Evolutionary conservation across 1,140 invertebrate genomes (phyloP).

Genomic region (Chlorops oryzae): DNA sequence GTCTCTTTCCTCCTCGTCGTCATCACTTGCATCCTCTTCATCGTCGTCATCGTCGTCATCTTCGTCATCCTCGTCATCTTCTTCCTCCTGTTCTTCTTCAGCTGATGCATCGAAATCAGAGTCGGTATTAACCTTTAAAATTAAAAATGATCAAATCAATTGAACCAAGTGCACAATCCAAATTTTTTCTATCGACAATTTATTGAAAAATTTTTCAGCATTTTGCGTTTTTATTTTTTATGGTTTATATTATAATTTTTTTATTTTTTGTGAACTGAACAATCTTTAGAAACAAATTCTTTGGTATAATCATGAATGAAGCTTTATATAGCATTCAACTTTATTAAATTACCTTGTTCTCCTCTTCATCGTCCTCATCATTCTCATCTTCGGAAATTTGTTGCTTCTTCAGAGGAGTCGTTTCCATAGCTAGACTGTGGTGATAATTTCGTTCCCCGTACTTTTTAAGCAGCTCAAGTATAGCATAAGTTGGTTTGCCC

Average conservation of each 20-base stretch:
- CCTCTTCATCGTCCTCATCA: constrained; percentile 1
- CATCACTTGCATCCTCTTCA: constrained; percentile 1
- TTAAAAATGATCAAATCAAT: too few relatives aligned
- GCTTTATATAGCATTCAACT: too few relatives aligned
- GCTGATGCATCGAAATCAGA: not conserved
- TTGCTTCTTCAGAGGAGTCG: not conserved
- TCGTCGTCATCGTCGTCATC: constrained; percentile 10
- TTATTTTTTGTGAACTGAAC: not conserved
- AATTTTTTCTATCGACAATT: not conserved
- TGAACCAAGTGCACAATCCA: not conserved
- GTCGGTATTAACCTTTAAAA: not conserved
- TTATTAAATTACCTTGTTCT: constrained; percentile 7
- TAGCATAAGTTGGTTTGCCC: constrained; percentile 44
- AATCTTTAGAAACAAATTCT: not conserved
- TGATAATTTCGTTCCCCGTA: constrained; percentile 21
- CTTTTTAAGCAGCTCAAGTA: constrained; percentile 35
- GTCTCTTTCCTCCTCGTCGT: not conserved
- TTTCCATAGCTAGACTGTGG: not conserved
- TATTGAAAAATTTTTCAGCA: not conserved
- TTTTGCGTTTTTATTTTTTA: not conserved
- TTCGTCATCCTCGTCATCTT: constrained; percentile 5
- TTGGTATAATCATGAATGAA: not conserved
- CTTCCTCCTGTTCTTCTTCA: constrained; percentile 21
- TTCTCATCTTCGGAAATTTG: not conserved
- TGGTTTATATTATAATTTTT: not conserved